Evolutionary conservation across 2,888 invertebrate genomes (phyloP).

Genomic region (Nemurella pictetii): DNA sequence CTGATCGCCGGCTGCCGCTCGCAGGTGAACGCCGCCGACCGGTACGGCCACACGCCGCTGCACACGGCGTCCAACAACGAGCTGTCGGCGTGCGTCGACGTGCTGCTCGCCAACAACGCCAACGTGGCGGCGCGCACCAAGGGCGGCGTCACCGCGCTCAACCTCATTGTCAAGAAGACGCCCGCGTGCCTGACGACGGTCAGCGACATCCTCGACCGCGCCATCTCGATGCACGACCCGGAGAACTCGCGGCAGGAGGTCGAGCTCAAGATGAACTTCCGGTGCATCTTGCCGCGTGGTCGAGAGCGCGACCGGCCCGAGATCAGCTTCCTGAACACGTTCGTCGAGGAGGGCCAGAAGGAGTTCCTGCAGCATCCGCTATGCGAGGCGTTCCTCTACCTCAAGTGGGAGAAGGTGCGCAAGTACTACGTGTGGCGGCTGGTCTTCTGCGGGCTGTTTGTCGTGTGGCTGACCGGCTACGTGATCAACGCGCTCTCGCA

Average conservation of each 20-base stretch:
- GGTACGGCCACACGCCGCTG: constrained; percentile 82
- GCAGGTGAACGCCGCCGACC: constrained; percentile 81
- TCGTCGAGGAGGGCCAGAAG: constrained; percentile 87
- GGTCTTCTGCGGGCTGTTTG: constrained; percentile 77
- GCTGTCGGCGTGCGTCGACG: constrained; percentile 80
- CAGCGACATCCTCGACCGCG: constrained; percentile 77
- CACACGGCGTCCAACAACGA: constrained; percentile 87
- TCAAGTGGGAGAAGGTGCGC: constrained; percentile 89
- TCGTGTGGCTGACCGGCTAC: constrained; percentile 54
- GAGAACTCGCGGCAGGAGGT: constrained; percentile 67
- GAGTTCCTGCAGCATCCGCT: constrained; percentile 83
- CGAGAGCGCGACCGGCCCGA: constrained; percentile 84
- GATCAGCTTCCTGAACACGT: constrained; percentile 82
- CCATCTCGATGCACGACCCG: constrained; percentile 56
- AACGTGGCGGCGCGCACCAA: constrained; percentile 88
- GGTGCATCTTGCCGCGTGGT: constrained; percentile 62
- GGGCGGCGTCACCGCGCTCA: constrained; percentile 82
- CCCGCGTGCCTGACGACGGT: constrained; percentile 84
- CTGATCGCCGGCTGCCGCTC: constrained; percentile 78
- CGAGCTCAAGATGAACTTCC: constrained; percentile 79
- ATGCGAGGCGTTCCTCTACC: constrained; percentile 83
- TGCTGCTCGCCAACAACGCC: constrained; percentile 80
- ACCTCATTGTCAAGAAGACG: constrained; percentile 83
- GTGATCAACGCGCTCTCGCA: constrained; percentile 40
- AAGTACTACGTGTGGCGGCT: constrained; percentile 83